Percentiles rank a stretch among this genome's conserved stretches.
Conservation (phyloP, 2,888 invertebrate species). For the Acanthoscelides obtectus region DNA sequence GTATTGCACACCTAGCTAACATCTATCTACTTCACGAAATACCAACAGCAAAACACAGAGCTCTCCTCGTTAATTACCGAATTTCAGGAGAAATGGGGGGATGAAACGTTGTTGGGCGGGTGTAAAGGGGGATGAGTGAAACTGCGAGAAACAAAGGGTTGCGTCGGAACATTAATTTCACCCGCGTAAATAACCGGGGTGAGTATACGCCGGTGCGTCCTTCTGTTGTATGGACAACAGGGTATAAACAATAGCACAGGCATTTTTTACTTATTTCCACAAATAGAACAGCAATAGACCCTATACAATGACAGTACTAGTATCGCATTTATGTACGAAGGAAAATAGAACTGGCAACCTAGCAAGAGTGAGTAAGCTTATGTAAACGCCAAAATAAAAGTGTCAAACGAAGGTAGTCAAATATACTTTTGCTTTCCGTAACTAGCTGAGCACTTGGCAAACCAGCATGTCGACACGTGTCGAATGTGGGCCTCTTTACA, state of each 20-base stretch:
- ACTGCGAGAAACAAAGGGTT: neutral
- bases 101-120: neutral
- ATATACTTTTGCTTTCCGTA: no score
- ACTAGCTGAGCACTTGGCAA: no score
- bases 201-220: neutral
- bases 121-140: neutral
- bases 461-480: no score
- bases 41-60: neutral
- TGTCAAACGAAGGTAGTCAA: no score
- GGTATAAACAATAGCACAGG: neutral
- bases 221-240: neutral
- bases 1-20: neutral
- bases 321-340: no score
- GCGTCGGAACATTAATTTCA: neutral
- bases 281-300: no score
- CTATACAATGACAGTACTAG: no score
- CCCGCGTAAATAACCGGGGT: neutral
- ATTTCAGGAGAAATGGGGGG: neutral
- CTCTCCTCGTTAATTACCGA: neutral
- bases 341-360: no score
- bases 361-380: no score
- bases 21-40: neutral
- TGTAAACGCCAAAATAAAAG: no score
- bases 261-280: neutral
- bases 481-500: no score